A percentile compares a stretch with the other conserved stretches of the same genome.
Evolutionary conservation across 2,797 vertebrate species (phyloP).

Genomic region (Glossophaga mutica): DNA sequence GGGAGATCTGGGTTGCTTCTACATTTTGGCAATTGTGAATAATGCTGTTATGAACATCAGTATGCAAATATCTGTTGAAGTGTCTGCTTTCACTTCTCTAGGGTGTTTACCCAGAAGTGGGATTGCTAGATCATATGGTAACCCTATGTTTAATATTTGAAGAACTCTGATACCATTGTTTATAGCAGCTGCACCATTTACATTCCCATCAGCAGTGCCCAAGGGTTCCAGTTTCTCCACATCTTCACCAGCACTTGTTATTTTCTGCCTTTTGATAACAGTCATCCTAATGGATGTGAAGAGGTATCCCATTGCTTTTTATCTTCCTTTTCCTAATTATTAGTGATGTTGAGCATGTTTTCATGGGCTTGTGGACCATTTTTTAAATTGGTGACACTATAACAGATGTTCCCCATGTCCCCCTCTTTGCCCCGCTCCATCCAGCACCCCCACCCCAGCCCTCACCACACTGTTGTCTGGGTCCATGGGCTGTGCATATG

Average conservation of each 20-base stretch:
- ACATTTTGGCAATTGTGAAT: background rate
- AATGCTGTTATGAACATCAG: background rate
- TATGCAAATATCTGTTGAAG: background rate
- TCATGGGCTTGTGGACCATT: background rate
- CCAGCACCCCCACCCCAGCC: background rate
- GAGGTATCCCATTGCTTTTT: background rate
- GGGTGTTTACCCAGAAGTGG: background rate
- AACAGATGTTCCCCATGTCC: background rate
- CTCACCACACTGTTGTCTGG: background rate
- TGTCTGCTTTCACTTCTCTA: background rate
- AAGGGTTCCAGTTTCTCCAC: background rate
- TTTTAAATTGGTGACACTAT: background rate
- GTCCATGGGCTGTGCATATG: background rate
- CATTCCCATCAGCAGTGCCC: background rate
- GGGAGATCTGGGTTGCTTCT: background rate
- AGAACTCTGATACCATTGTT: background rate
- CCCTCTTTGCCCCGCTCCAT: background rate
- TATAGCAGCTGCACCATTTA: background rate
- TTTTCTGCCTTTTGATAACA: background rate
- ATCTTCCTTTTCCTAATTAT: background rate
- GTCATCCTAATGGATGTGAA: background rate
- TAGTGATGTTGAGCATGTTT: background rate
- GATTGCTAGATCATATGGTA: background rate
- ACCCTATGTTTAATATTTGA: background rate
- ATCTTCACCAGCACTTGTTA: background rate